Evolutionary conservation across 2,113 vertebrate species (phyloP).

Genomic region (Neomonachus schauinslandi): DNA sequence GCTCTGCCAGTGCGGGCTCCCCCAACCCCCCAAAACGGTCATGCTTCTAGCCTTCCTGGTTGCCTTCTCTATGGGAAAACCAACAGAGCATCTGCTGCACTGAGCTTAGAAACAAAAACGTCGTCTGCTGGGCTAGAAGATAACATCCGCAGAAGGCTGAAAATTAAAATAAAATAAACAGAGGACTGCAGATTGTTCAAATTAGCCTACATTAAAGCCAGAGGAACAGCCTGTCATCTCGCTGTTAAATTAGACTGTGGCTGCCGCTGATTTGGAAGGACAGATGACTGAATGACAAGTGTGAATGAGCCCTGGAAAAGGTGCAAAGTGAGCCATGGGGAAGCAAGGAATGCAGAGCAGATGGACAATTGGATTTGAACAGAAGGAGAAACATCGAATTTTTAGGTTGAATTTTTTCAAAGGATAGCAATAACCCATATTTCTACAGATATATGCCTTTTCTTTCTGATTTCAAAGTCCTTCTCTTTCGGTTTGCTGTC

Average conservation of each 20-base stretch:
- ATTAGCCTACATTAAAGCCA: background rate
- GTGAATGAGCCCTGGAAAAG: slow-evolving; percentile 23
- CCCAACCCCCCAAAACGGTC: background rate
- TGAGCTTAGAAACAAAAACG: background rate
- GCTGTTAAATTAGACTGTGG: background rate
- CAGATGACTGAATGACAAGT: background rate
- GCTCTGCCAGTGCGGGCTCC: fast-evolving
- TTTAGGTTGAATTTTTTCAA: slow-evolving; percentile 22
- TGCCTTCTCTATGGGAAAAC: background rate
- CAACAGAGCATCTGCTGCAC: slow-evolving; percentile 1
- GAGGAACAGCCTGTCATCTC: background rate
- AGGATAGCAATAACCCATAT: background rate
- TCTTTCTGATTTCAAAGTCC: background rate
- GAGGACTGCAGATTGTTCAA: slow-evolving; percentile 13
- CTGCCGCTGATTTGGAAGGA: background rate
- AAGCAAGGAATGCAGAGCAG: background rate
- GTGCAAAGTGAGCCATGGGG: background rate
- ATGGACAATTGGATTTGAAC: background rate
- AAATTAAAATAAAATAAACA: slow-evolving; percentile 49
- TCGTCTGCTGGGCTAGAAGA: slow-evolving; percentile 15
- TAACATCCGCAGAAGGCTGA: slow-evolving; percentile 30
- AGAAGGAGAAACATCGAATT: slow-evolving; percentile 35
- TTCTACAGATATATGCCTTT: background rate
- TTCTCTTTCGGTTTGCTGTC: background rate
- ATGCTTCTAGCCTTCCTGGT: background rate